These are phyloP conservation scores for Vireo griseus DNA, from an alignment of 2,797 vertebrate genomes.

Conservation along the genomic window DNA sequence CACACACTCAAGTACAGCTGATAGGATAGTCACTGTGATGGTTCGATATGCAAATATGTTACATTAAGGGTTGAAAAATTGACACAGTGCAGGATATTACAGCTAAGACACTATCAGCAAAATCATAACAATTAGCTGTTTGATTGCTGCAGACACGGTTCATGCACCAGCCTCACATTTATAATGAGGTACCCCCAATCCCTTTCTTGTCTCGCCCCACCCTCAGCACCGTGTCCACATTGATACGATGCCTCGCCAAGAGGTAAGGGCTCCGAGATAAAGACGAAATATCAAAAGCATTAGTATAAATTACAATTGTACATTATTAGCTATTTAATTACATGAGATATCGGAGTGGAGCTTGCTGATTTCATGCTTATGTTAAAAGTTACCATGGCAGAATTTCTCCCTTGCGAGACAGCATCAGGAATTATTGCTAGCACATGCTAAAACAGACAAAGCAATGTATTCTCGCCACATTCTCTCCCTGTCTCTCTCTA, in stretches of 20 bases:
- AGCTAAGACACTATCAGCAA: conserved; percentile 63
- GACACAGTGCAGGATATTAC: conserved; percentile 77
- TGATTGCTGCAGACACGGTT: conserved; percentile 60
- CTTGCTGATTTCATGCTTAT: conserved; percentile 42
- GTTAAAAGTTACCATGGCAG: conserved; percentile 50
- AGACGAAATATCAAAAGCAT: conserved; percentile 49
- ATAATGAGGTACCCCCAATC: conserved; percentile 37
- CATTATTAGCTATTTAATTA: conserved; percentile 62
- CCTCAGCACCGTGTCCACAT: conserved; percentile 41
- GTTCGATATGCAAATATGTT: conserved; percentile 81
- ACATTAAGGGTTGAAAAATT: conserved; percentile 76
- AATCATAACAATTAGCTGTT: conserved; percentile 72
- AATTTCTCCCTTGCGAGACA: neutral
- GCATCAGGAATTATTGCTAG: conserved; percentile 58
- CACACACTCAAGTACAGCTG: conserved; percentile 80
- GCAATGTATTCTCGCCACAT: conserved; percentile 24
- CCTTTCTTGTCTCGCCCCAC: conserved; percentile 49
- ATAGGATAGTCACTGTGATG: conserved; percentile 76
- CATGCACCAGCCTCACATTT: conserved; percentile 67
- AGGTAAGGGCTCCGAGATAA: conserved; percentile 51
- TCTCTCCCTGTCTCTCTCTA: conserved; percentile 17
- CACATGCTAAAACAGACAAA: conserved; percentile 65
- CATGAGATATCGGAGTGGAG: conserved; percentile 30
- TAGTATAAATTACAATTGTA: conserved; percentile 63
- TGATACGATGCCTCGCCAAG: conserved; percentile 43